Base-by-base conservation (phyloP, 2,888 invertebrate species). In the Sclerodermus sp. region DNA sequence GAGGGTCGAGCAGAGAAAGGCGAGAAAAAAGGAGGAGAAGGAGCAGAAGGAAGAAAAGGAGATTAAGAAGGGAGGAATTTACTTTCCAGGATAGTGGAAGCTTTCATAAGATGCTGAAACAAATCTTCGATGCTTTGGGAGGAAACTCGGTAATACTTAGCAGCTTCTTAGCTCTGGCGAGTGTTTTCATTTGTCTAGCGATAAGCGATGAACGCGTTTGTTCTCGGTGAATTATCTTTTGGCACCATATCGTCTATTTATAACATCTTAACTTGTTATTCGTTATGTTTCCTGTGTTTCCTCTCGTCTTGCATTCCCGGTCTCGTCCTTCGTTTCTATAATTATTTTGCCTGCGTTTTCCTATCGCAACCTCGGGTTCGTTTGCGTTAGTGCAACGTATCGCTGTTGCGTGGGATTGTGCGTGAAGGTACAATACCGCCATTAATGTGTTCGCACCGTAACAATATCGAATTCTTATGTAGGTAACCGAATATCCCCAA, bases 101-200 rank as follows among this genome's bases (percentile, higher is more conserved):
- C 23, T 23, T 23, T 23, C 3, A 5, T 8, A 50, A 32, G n/a
- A 66, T 66, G 65, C 53, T 66, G 10, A 63, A 55, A 10, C 67
- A 67, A 41, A 54, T 66, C 34, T 42, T 60, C 45, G 60, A 66
- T 15, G 65, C 53, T 2, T 18, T 66, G 13, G 57, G 65, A 38
- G 65, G 62, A 41, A 53, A 49, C 34, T 45, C 65, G 67, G 65
- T 67, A 65, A 58, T 49, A n/a, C 39, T 6, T n/a, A n/a, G n/a
- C n/a, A n/a, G n/a, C n/a, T n/a, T n/a, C n/a, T n/a, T n/a, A n/a
- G n/a, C n/a, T n/a, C n/a, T n/a, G n/a, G n/a, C n/a, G n/a, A n/a
- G n/a, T n/a, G n/a, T n/a, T n/a, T n/a, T n/a, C n/a, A n/a, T n/a
- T n/a, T n/a, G n/a, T n/a, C n/a, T n/a, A n/a, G n/a, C n/a, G n/a